These are phyloP conservation scores for Tenthredo mesomela DNA, from an alignment of 2,888 invertebrate species.

Conservation along the genomic window DNA sequence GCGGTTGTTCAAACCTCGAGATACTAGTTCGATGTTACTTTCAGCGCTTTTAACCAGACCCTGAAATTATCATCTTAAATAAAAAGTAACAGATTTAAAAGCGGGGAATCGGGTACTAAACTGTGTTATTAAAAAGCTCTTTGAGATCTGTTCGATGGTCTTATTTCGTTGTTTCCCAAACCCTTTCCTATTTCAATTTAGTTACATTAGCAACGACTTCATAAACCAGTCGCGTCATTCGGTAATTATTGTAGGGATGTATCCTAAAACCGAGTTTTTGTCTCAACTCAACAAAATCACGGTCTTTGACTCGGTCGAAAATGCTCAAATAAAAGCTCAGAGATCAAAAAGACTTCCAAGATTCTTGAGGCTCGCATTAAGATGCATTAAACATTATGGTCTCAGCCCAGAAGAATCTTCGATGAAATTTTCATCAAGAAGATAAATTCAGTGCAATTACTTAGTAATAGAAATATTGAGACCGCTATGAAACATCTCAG, in stretches of 20 bases:
- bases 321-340: not conserved
- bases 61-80: not conserved
- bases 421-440: not conserved
- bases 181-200: not conserved
- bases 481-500: not conserved
- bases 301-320: not conserved
- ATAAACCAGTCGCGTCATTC: not conserved
- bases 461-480: not conserved
- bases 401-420: not conserved
- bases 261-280: not conserved
- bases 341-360: not conserved
- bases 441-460: not conserved
- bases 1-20: constrained; percentile 4
- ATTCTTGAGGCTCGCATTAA: not conserved
- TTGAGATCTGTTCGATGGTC: not conserved
- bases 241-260: not conserved
- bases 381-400: not conserved
- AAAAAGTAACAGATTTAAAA: not conserved
- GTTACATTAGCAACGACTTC: not conserved
- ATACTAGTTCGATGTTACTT: not conserved
- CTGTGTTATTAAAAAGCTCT: constrained; percentile 28
- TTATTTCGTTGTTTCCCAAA: not conserved
- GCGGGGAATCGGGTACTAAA: not conserved
- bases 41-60: not conserved
- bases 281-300: not conserved